phyloP scores from a whole-genome alignment of 2,797 vertebrate genomes.

The Poecile montanus region DNA sequence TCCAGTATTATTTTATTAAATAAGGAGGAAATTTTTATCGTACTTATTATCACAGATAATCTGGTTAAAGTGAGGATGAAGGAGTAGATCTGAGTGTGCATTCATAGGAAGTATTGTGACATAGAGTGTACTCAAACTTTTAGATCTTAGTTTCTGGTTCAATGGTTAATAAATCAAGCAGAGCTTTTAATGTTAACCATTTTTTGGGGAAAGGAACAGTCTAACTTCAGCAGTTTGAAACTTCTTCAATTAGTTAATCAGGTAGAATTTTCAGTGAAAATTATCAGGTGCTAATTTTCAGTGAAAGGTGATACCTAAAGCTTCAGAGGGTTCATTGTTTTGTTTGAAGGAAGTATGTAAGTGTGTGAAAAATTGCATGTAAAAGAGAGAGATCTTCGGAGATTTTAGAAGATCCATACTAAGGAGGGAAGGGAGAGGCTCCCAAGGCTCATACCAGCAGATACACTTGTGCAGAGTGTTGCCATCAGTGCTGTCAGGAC shows the following conservation, averaged over 20 bases:
- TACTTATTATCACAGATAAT: background rate
- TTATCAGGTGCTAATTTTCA: background rate
- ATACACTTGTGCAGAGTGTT: background rate
- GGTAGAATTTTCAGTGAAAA: background rate
- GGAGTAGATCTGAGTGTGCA: background rate
- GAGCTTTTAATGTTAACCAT: background rate
- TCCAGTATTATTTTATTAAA: slow-evolving; percentile 17
- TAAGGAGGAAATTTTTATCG: background rate
- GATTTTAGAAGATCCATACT: background rate
- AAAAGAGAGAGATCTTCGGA: background rate
- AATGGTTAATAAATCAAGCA: background rate
- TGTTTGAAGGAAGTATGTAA: background rate
- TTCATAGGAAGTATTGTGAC: background rate
- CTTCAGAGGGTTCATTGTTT: background rate
- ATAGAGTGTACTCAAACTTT: background rate
- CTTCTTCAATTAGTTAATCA: background rate
- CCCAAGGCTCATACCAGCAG: background rate
- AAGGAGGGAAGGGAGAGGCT: background rate
- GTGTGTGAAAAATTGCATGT: background rate
- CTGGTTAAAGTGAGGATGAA: background rate
- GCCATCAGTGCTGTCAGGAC: background rate
- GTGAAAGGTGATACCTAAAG: background rate
- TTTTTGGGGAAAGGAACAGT: background rate
- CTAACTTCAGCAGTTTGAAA: background rate
- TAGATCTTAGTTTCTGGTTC: background rate